phyloP scores from a whole-genome alignment of 2,888 invertebrate species.

The Enoplolaimus lenunculus region DNA sequence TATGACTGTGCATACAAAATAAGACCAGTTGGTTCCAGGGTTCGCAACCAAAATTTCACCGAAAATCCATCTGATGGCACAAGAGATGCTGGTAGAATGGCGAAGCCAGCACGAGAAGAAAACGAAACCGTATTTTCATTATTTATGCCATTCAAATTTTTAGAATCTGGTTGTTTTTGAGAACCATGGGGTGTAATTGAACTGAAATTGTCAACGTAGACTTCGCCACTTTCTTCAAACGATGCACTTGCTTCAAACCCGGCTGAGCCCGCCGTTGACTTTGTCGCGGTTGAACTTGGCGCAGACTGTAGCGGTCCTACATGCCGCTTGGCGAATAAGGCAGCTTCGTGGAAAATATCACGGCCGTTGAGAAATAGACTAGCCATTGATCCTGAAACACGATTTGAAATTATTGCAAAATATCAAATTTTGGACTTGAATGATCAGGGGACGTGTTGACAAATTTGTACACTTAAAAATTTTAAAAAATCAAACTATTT shows the following conservation, averaged over 20 bases:
- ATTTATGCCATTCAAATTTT: too few species aligned
- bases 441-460: too few species aligned
- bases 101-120: background rate
- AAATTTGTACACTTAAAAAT: too few species aligned
- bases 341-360: background rate
- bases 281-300: background rate
- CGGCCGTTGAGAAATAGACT: background rate
- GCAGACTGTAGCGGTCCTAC: too few species aligned
- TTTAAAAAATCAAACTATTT: too few species aligned
- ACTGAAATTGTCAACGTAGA: too few species aligned
- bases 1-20: slow-evolving; percentile 61
- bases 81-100: background rate
- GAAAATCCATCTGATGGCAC: background rate
- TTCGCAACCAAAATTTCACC: slow-evolving; percentile 62
- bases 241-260: too few species aligned
- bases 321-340: background rate
- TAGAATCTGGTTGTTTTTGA: too few species aligned
- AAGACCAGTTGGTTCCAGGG: slow-evolving; percentile 70
- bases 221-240: background rate
- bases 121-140: background rate
- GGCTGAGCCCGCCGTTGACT: too few species aligned
- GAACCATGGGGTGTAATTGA: too few species aligned
- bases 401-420: too few species aligned
- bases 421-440: too few species aligned
- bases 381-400: background rate